Evolutionary conservation across 2,797 vertebrate species (phyloP).

Genomic region (Enteromius viviparus): DNA sequence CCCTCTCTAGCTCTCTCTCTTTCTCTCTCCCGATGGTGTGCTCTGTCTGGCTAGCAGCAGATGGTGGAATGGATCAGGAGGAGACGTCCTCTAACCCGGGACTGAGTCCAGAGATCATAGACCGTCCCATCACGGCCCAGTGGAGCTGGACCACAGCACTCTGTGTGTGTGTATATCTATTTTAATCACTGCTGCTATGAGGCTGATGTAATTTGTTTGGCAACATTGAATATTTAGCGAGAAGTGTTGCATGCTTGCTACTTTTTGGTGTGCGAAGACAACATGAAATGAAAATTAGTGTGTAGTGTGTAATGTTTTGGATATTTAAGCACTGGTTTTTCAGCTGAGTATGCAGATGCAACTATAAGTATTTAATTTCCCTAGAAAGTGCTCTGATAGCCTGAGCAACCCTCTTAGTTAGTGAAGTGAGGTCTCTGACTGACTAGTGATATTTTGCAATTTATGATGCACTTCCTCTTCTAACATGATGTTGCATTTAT

Average conservation of each 20-base stretch:
- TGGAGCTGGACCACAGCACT: constrained; percentile 69
- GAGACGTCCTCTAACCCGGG: constrained; percentile 81
- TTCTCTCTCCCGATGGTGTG: constrained; percentile 66
- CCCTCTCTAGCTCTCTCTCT: constrained; percentile 14
- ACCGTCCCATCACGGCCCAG: constrained; percentile 72
- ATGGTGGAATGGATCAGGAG: constrained; percentile 77
- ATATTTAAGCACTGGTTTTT: not conserved
- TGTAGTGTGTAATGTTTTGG: not conserved
- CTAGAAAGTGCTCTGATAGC: constrained; percentile 8
- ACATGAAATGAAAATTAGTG: not conserved
- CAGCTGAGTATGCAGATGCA: not conserved
- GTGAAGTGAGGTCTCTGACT: not conserved
- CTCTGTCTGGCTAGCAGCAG: constrained; percentile 79
- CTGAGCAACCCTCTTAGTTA: not conserved
- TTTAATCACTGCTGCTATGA: constrained; percentile 53
- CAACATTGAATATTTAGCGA: constrained; percentile 42
- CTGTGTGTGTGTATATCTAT: constrained; percentile 49
- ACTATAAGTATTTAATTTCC: constrained; percentile 4
- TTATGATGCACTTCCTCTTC: no score
- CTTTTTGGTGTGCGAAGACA: not conserved
- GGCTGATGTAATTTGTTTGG: constrained; percentile 55
- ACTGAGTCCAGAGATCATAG: constrained; percentile 73
- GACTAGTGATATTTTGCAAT: not conserved
- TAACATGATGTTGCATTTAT: no score
- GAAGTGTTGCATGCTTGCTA: constrained; percentile 18